Evolutionary conservation across 2,797 vertebrate species (phyloP), one percentile per base, ranked within the genome.

Genomic region (Lacerta bilineata): DNA sequence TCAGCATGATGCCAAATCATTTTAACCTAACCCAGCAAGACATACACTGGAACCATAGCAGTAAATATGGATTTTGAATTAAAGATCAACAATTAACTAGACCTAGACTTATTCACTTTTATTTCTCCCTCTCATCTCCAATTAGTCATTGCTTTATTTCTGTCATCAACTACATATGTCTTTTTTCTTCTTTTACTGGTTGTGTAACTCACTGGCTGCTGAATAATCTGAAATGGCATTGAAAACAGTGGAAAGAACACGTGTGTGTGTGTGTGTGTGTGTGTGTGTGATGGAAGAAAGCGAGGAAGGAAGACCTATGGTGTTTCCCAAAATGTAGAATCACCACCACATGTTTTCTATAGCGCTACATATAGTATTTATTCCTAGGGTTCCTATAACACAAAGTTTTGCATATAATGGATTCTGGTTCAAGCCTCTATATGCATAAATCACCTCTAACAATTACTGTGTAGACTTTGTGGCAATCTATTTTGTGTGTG

Each of bases 21-120:
- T 95, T 95, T 95, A 96, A 96, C 93, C 90, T 89, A 89, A 76
- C 92, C 86, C 94, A 96, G 94, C 93, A 93, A 93, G 94, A 92
- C 33, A 89, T 55, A 83, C 90, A 89, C 83, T 94, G 93, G 88
- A 95, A 89, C 84, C 91, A 91, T 78, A 83, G 81, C 8, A 90
- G 89, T 86, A 95, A 95, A 91, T 93, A 95, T 86, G 75, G 94
- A 95, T 96, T 96, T 93, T 94, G 89, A 94, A 94, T 95, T 95
- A 95, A 91, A 96, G 90, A 94, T 94, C 94, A 96, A 95, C 87
- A 94, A 92, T 95, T 95, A 96, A 92, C 86, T 90, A 92, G 85
- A 89, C 20, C 86, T 55, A 88, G 84, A 84, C 82, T 88, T 90
- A 77, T 87, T 90, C 18, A 76, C 75, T 90, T 92, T 92, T 95